These are phyloP conservation scores for Platycheirus albimanus DNA, from an alignment of 2,888 invertebrate genomes.

Conservation along the genomic window DNA sequence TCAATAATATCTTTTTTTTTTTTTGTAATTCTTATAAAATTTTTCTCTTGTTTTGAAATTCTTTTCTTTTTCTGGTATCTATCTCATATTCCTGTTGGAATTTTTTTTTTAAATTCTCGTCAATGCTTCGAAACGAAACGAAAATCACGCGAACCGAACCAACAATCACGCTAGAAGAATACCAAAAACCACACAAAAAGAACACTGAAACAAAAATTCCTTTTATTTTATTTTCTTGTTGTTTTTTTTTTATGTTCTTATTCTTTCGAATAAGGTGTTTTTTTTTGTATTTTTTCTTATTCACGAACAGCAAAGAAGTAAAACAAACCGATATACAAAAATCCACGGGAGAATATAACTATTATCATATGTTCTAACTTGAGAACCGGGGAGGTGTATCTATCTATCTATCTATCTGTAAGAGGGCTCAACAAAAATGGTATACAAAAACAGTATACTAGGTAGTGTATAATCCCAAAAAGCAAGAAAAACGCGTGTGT, in stretches of 20 bases:
- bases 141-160: slow-evolving; percentile 68
- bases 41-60: slow-evolving; percentile 54
- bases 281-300: slow-evolving; percentile 43
- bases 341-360: slow-evolving; percentile 64
- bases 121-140: slow-evolving; percentile 49
- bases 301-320: slow-evolving; percentile 59
- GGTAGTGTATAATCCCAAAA: slow-evolving; percentile 54
- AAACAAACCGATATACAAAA: slow-evolving; percentile 51
- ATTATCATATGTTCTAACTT: slow-evolving; percentile 67
- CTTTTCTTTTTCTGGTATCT: slow-evolving; percentile 38
- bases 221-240: slow-evolving; percentile 49
- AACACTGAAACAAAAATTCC: slow-evolving; percentile 75
- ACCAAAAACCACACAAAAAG: slow-evolving; percentile 65
- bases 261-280: slow-evolving; percentile 30
- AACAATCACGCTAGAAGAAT: slow-evolving; percentile 65
- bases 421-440: slow-evolving; percentile 41
- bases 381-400: slow-evolving; percentile 36
- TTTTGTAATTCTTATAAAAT: slow-evolving; percentile 15
- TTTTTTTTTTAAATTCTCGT: too few relatives aligned
- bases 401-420: slow-evolving; percentile 30
- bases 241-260: slow-evolving; percentile 46
- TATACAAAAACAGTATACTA: slow-evolving; percentile 50
- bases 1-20: slow-evolving; percentile 22
- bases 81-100: slow-evolving; percentile 58
- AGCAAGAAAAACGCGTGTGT: slow-evolving; percentile 82